A percentile compares a stretch with the other conserved stretches of the same genome.
Conservation (phyloP, 2,113 vertebrate genomes). For the Ameiurus melas region DNA sequence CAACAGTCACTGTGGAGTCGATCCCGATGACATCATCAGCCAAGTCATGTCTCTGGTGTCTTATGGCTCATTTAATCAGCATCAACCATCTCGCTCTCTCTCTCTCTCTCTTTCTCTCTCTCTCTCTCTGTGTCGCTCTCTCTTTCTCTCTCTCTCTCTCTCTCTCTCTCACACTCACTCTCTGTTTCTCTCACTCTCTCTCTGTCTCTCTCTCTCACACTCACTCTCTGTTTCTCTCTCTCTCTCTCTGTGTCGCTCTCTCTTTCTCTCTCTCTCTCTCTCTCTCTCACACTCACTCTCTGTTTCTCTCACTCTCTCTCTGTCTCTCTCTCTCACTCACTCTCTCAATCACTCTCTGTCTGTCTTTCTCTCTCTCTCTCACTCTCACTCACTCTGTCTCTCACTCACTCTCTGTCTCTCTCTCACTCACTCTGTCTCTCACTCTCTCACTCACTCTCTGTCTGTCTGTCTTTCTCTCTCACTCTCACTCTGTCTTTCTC, state of each 20-base stretch:
- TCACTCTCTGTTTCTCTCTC: not conserved
- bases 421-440: not conserved
- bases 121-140: not conserved
- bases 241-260: not conserved
- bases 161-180: not conserved
- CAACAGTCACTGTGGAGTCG: constrained; percentile 59
- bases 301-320: not conserved
- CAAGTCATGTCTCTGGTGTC: constrained; percentile 62
- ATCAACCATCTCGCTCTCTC: constrained; percentile 20
- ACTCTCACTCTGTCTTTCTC: no score
- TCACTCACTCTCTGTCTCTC: not conserved
- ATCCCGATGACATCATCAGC: constrained; percentile 56
- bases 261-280: not conserved
- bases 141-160: not conserved
- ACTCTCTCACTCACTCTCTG: not conserved
- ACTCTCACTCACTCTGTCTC: not conserved
- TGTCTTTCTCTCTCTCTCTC: not conserved
- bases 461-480: not conserved
- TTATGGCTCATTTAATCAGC: constrained; percentile 38
- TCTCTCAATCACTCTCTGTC: not conserved
- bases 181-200: not conserved
- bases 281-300: not conserved
- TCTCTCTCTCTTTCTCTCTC: not conserved
- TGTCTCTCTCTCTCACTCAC: not conserved
- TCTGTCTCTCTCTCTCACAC: not conserved